Evolutionary conservation across 2,888 invertebrate species (phyloP).

Genomic region (Quadroppia sp.): DNA sequence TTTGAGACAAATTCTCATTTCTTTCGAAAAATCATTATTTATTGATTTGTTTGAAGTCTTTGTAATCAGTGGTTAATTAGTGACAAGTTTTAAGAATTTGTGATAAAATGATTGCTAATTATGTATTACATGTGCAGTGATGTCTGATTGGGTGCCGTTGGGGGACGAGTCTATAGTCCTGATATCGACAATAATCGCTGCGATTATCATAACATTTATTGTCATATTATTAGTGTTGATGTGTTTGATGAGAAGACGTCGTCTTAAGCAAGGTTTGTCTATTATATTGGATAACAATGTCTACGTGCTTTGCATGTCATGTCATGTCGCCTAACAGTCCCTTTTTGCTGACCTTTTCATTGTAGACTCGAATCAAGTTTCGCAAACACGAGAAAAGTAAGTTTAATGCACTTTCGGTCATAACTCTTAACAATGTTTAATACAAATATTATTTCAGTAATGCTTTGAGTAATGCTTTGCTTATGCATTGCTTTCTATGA

Average conservation of each 20-base stretch:
- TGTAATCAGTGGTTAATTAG: no score
- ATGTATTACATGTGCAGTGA: no score
- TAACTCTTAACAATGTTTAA: background rate
- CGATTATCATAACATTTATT: slow-evolving; percentile 45
- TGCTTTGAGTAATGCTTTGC: no score
- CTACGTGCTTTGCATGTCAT: slow-evolving; percentile 30
- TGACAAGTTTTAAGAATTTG: no score
- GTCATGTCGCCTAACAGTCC: slow-evolving; percentile 17
- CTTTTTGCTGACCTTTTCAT: slow-evolving; percentile 12
- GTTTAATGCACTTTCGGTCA: slow-evolving; percentile 33
- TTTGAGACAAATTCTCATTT: no score
- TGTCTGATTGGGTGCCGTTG: background rate
- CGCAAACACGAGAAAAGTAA: slow-evolving; percentile 37
- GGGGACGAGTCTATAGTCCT: slow-evolving; percentile 41
- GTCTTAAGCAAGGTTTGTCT: slow-evolving; percentile 43
- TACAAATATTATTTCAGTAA: no score
- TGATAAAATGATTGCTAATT: no score
- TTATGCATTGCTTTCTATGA: background rate
- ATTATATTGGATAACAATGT: background rate
- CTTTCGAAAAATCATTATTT: no score
- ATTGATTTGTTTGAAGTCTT: no score
- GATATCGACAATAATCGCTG: slow-evolving; percentile 46
- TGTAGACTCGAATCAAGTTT: slow-evolving; percentile 29
- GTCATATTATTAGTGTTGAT: slow-evolving; percentile 41
- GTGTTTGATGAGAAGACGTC: slow-evolving; percentile 41